Conservation (phyloP, 2,888 invertebrate genomes). For the Willowsia nigromaculata region DNA sequence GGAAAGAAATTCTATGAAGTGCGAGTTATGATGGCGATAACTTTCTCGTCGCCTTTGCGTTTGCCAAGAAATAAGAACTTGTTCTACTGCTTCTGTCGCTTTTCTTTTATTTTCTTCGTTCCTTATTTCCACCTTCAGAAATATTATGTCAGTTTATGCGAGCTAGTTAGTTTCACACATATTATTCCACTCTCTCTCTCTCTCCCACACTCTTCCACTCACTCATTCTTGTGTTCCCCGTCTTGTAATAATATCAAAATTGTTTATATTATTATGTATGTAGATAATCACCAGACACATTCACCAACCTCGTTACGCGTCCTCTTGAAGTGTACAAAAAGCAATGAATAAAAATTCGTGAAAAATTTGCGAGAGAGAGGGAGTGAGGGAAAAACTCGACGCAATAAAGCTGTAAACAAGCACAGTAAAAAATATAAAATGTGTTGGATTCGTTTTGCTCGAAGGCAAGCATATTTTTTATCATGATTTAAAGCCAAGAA, state of each 20-base stretch:
- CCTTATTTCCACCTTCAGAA: constrained; percentile 26
- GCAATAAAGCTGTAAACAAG: constrained; percentile 45
- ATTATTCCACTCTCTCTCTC: background rate
- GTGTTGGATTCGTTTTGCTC: constrained; percentile 40
- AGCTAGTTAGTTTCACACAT: background rate
- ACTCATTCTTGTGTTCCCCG: background rate
- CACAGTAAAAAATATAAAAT: constrained; percentile 19
- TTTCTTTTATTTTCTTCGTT: constrained; percentile 13
- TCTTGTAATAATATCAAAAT: constrained; percentile 3
- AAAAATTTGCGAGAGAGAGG: no score
- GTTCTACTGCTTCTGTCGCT: constrained; percentile 3
- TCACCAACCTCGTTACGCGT: background rate
- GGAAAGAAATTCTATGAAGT: constrained; percentile 58
- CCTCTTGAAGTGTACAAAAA: background rate
- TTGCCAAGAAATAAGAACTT: constrained; percentile 61
- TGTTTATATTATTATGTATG: background rate
- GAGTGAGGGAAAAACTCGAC: background rate
- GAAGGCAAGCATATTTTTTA: constrained; percentile 45
- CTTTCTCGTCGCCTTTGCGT: constrained; percentile 54
- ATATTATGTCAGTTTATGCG: constrained; percentile 24
- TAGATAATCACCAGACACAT: constrained; percentile 1
- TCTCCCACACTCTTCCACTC: background rate
- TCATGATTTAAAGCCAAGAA: constrained; percentile 52
- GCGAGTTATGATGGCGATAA: constrained; percentile 67
- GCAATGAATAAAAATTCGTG: constrained; percentile 23